phyloP scores from a whole-genome alignment of 2,797 vertebrate species.

The Sarcophilus harrisii region DNA sequence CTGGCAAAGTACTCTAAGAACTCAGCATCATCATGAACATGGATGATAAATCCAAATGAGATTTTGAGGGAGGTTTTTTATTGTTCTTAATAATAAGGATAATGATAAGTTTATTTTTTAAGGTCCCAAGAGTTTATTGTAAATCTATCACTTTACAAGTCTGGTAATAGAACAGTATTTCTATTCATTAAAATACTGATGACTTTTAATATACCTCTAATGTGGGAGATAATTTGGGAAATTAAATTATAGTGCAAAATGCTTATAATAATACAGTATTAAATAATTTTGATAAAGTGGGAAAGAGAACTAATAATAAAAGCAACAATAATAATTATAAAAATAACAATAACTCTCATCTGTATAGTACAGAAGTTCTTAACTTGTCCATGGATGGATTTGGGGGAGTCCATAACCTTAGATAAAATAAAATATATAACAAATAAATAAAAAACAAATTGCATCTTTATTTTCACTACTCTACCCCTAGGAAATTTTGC shows the following conservation, averaged over 20 bases:
- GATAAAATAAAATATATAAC: too few relatives aligned
- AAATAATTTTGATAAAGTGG: background rate
- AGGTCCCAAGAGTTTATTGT: background rate
- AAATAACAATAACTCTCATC: background rate
- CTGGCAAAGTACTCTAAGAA: background rate
- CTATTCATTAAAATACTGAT: background rate
- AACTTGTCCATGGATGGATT: background rate
- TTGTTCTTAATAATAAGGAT: background rate
- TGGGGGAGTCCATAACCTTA: background rate
- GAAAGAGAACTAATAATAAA: background rate
- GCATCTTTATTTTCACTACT: background rate
- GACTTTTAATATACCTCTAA: background rate
- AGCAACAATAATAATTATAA: background rate
- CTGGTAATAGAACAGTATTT: background rate
- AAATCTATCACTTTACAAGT: background rate
- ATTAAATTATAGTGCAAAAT: background rate
- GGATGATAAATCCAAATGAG: background rate
- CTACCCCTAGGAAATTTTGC: background rate
- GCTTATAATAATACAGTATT: background rate
- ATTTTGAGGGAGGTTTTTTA: background rate
- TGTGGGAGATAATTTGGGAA: background rate
- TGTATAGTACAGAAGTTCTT: background rate
- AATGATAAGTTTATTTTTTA: background rate
- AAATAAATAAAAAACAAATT: background rate
- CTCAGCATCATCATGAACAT: background rate